Conservation (phyloP, 92 coral and sea anemone genomes). For the Phenganax marumi region DNA sequence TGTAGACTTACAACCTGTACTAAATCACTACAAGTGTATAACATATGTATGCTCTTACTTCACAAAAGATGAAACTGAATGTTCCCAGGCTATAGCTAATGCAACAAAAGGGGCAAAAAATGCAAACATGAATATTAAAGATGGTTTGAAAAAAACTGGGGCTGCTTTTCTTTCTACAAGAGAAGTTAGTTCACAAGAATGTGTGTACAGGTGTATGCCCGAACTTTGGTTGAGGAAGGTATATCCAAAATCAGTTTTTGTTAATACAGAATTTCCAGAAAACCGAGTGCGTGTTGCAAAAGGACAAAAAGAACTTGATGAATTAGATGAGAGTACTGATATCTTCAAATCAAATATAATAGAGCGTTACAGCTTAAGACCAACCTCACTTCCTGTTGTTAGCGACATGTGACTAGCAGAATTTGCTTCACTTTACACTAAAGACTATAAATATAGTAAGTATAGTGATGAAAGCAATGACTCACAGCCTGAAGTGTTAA, state of each 20-base stretch:
- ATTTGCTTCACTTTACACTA: neutral
- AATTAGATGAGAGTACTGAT: neutral
- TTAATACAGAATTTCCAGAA: neutral
- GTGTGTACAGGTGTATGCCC: neutral
- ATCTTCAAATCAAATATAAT: neutral
- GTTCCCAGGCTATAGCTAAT: too few species aligned
- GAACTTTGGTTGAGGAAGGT: too few species aligned
- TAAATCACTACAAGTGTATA: neutral
- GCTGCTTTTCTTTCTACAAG: conserved; percentile 4
- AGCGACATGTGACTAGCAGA: neutral
- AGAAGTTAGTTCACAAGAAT: conserved; percentile 10
- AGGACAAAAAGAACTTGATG: neutral
- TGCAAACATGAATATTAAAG: neutral
- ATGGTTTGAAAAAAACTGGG: neutral
- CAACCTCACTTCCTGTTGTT: neutral
- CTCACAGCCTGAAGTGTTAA: conserved; percentile 2
- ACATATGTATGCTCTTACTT: neutral
- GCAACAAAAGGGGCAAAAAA: too few species aligned
- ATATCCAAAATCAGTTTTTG: too few species aligned
- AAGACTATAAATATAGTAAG: neutral
- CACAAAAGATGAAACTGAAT: neutral
- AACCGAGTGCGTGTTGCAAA: neutral
- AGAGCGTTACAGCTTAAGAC: neutral
- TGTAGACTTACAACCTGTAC: neutral
- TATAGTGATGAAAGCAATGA: neutral